Evolutionary conservation across 2,888 invertebrate species (phyloP).

Genomic region (Meteorus colon): DNA sequence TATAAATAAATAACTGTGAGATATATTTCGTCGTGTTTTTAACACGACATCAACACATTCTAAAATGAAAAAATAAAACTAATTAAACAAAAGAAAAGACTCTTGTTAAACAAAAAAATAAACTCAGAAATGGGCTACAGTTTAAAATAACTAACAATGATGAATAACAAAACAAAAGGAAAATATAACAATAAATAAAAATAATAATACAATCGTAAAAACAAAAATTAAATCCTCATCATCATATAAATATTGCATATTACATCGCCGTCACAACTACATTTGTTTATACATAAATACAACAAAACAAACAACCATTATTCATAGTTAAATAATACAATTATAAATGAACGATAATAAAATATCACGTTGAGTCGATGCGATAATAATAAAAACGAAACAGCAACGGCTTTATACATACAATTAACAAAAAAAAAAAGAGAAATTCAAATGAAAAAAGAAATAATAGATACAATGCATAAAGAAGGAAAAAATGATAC

Average conservation of each 20-base stretch:
- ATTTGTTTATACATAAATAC: neutral
- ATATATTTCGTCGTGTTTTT: too few relatives aligned
- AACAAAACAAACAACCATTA: neutral
- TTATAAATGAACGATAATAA: neutral
- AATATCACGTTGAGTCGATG: neutral
- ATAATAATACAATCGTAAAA: neutral
- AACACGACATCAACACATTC: too few relatives aligned
- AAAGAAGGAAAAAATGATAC: neutral
- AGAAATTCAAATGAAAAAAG: neutral
- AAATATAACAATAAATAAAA: neutral
- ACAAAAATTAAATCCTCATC: neutral
- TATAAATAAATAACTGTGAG: too few relatives aligned
- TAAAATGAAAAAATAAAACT: too few relatives aligned
- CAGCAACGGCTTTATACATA: conserved; percentile 1
- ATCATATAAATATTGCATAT: neutral
- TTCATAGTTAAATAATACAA: neutral
- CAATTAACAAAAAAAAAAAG: too few relatives aligned
- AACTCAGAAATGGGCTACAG: too few relatives aligned
- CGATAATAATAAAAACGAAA: neutral
- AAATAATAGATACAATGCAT: neutral
- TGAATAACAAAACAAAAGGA: too few relatives aligned
- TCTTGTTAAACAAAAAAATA: too few relatives aligned
- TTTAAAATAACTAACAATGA: too few relatives aligned
- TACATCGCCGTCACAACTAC: neutral
- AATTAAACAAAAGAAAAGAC: too few relatives aligned